These are phyloP conservation scores for Platerodrilus igneus DNA, from an alignment of 2,888 invertebrate species.

Conservation along the genomic window DNA sequence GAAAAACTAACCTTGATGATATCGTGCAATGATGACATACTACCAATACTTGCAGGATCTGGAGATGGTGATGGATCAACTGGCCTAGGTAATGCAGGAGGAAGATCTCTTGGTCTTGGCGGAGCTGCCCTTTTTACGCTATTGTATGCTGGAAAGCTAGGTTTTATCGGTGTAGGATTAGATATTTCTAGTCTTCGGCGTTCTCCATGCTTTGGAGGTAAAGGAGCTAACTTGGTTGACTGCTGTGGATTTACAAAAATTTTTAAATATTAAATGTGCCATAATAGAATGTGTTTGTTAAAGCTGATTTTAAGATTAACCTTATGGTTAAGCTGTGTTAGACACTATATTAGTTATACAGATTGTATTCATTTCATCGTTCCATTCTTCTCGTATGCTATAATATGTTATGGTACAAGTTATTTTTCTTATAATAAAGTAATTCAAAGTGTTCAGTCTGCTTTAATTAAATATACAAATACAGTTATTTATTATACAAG, in stretches of 20 bases:
- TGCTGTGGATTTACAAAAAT: constrained; percentile 41
- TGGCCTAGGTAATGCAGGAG: constrained; percentile 55
- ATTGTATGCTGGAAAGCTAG: constrained; percentile 51
- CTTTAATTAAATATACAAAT: too few relatives aligned
- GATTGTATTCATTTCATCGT: too few relatives aligned
- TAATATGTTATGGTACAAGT: too few relatives aligned
- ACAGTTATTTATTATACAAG: too few relatives aligned
- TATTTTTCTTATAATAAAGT: too few relatives aligned
- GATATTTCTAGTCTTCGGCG: constrained; percentile 45
- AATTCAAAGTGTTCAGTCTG: too few relatives aligned
- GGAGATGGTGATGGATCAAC: constrained; percentile 46
- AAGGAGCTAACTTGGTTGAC: constrained; percentile 54
- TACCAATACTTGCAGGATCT: constrained; percentile 66
- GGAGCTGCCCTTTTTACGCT: constrained; percentile 54
- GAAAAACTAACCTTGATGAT: constrained; percentile 56
- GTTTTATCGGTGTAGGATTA: constrained; percentile 45
- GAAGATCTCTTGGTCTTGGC: constrained; percentile 55
- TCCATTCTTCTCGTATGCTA: too few relatives aligned
- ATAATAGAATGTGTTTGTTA: too few relatives aligned
- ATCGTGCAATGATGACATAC: constrained; percentile 73
- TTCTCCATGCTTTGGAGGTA: constrained; percentile 51
- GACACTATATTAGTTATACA: too few relatives aligned
- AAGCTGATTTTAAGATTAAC: too few relatives aligned
- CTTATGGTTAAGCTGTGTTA: too few relatives aligned
- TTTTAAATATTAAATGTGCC: too few relatives aligned